Conservation (phyloP, 92 coral and sea anemone genomes). For the Phenganax subtilis region DNA sequence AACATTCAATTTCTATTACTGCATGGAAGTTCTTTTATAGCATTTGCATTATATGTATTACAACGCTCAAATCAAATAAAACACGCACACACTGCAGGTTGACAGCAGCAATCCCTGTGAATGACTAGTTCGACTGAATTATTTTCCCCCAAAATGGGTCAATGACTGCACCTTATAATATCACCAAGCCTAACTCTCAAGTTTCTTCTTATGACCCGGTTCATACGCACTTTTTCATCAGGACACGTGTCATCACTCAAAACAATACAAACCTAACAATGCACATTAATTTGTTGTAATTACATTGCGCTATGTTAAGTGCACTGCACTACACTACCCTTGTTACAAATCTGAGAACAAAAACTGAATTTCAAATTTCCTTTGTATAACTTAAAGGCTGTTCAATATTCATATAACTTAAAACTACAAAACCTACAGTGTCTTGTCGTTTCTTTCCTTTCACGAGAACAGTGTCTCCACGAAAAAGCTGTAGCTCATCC, state of each 20-base stretch:
- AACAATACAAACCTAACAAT: constrained; percentile 81
- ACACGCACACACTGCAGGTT: no score
- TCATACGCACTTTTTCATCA: constrained; percentile 96
- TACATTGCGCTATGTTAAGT: no score
- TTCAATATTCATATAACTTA: no score
- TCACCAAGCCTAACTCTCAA: constrained; percentile 94
- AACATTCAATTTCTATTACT: background rate
- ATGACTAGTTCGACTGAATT: background rate
- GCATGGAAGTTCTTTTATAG: background rate
- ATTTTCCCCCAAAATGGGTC: background rate
- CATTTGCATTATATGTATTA: no score
- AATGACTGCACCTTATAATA: constrained; percentile 60
- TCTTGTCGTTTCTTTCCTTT: constrained; percentile 97
- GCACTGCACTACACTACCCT: no score
- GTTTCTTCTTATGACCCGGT: constrained; percentile 88
- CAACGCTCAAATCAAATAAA: no score
- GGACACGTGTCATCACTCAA: constrained; percentile 89
- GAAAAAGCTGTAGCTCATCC: constrained; percentile 95
- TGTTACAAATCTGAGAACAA: no score
- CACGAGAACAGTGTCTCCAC: constrained; percentile 95
- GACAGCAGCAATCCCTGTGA: no score
- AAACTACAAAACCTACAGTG: constrained; percentile 59
- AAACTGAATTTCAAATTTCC: no score
- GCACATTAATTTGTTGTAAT: constrained; percentile 5
- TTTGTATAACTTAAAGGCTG: no score